phyloP scores from a whole-genome alignment of 2,797 vertebrate species.

The Phoeniculus purpureus region DNA sequence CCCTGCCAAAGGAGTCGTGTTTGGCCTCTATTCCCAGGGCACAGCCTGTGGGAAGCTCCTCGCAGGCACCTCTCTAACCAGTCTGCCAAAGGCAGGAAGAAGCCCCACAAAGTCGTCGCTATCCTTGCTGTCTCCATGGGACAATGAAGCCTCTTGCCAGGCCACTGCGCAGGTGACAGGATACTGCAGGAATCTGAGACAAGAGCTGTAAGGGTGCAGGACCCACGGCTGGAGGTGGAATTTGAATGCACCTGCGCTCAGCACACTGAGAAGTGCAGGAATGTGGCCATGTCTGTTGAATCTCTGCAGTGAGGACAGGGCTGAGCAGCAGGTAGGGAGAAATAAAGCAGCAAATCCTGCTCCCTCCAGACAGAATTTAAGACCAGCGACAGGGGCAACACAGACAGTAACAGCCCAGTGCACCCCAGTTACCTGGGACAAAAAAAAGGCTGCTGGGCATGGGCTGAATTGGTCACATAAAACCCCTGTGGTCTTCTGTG shows the following conservation, averaged over 20 bases:
- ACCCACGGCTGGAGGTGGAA: not conserved
- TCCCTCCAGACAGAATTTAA: not conserved
- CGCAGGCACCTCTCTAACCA: not conserved
- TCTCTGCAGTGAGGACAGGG: not conserved
- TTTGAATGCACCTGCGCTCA: not conserved
- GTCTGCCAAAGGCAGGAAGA: not conserved
- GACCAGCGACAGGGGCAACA: not conserved
- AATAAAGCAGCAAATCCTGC: not conserved
- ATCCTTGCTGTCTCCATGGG: not conserved
- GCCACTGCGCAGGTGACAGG: not conserved
- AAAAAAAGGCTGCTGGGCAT: not conserved
- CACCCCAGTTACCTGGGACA: not conserved
- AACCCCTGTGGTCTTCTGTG: not conserved
- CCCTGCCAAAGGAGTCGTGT: rapidly evolving
- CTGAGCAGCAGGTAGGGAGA: not conserved
- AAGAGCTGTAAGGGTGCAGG: not conserved
- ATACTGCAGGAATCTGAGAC: not conserved
- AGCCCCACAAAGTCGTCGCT: not conserved
- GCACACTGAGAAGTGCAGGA: not conserved
- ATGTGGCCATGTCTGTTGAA: not conserved
- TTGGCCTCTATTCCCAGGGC: not conserved
- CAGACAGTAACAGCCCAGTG: not conserved
- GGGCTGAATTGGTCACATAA: not conserved
- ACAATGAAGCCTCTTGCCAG: not conserved
- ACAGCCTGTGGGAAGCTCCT: not conserved